Conservation (phyloP, 2,113 vertebrate species). For the Cercocebus atys region DNA sequence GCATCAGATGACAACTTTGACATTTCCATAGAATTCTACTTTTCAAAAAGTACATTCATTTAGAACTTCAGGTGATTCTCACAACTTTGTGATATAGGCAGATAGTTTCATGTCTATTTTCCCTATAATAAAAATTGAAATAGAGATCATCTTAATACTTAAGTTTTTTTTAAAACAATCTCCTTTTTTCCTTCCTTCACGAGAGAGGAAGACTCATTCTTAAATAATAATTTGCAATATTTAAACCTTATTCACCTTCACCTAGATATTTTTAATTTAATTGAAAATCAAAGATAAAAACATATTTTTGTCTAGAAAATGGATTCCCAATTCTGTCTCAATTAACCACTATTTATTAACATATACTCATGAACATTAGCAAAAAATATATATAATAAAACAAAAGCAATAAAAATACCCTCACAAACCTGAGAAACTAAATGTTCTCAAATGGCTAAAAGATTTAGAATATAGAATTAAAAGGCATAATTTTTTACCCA, state of each 20-base stretch:
- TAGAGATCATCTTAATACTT: neutral
- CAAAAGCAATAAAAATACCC: neutral
- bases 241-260: neutral
- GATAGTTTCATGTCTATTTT: neutral
- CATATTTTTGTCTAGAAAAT: neutral
- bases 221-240: neutral
- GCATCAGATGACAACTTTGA: neutral
- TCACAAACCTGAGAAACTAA: neutral
- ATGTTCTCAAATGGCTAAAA: neutral
- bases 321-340: neutral
- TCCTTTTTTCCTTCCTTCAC: neutral
- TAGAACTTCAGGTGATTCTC: neutral
- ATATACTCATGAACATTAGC: neutral
- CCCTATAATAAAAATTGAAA: neutral
- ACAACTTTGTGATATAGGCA: neutral
- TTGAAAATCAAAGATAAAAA: neutral
- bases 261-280: neutral
- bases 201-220: neutral
- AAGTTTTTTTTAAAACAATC: neutral
- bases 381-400: neutral
- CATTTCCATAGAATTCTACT: neutral
- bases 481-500: neutral
- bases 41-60: neutral
- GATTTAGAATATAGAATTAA: neutral
- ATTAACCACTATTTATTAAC: neutral